phyloP scores from a whole-genome alignment of 2,797 vertebrate species.

The Tolypeutes matacus region DNA sequence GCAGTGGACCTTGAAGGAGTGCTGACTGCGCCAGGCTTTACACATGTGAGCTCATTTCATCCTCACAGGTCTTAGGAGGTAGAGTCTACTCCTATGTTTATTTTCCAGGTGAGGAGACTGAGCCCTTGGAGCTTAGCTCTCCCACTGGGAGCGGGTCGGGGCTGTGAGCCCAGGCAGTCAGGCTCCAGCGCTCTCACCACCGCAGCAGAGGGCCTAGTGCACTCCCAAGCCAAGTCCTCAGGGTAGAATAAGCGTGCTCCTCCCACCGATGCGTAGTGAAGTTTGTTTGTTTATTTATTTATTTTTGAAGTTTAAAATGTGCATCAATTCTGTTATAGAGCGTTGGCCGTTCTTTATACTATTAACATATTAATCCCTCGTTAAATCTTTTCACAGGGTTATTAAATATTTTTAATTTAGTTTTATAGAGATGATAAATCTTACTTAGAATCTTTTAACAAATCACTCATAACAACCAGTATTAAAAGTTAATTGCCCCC shows the following conservation, averaged over 20 bases:
- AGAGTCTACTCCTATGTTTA: neutral
- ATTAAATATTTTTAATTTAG: slow-evolving; percentile 18
- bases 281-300: no score
- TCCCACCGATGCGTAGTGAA: neutral
- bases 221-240: no score
- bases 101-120: neutral
- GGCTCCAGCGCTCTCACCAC: neutral
- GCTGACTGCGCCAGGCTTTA: neutral
- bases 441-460: slow-evolving; percentile 30
- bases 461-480: neutral
- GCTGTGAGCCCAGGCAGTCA: neutral
- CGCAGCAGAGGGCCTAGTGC: rapidly evolving
- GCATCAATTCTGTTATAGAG: neutral
- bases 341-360: neutral
- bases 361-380: neutral
- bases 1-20: neutral
- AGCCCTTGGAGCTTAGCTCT: neutral
- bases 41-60: neutral
- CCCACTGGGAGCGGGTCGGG: neutral
- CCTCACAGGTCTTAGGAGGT: neutral
- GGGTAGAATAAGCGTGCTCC: neutral
- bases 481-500: slow-evolving; percentile 1
- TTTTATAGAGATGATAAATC: slow-evolving; percentile 55
- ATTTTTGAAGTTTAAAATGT: neutral
- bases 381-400: slow-evolving; percentile 20